These are phyloP conservation scores for Pagetopsis macropterus DNA, from an alignment of 2,797 vertebrate genomes.

Conservation along the genomic window DNA sequence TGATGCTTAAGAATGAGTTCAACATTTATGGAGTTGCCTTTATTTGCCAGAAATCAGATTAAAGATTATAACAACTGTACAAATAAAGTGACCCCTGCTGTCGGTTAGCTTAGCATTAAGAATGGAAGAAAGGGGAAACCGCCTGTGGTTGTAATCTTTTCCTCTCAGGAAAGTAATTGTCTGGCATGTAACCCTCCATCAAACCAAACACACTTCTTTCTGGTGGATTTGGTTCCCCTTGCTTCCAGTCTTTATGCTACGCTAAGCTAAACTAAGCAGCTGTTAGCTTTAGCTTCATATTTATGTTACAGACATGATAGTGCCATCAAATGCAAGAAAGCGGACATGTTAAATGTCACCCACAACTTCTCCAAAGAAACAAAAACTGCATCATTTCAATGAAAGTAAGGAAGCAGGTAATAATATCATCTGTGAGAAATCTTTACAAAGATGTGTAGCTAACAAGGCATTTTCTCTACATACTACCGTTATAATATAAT, in stretches of 20 bases:
- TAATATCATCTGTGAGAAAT: background rate
- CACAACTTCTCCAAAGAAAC: background rate
- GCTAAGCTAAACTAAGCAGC: too few relatives aligned
- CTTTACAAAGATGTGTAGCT: background rate
- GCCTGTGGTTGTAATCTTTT: background rate
- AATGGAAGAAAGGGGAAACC: background rate
- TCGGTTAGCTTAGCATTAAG: constrained; percentile 2
- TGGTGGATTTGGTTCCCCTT: too few relatives aligned
- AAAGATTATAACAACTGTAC: too few relatives aligned
- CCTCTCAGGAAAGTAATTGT: background rate
- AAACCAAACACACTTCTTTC: too few relatives aligned
- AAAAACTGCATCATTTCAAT: background rate
- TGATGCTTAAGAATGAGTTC: background rate
- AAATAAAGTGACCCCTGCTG: background rate
- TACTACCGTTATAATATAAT: background rate
- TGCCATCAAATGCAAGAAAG: background rate
- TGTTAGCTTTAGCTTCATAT: too few relatives aligned
- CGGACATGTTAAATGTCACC: background rate
- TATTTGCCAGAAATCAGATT: background rate
- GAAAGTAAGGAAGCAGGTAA: background rate
- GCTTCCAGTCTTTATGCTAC: too few relatives aligned
- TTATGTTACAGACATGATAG: too few relatives aligned
- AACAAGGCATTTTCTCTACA: background rate
- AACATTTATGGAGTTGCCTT: background rate
- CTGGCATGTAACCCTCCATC: background rate